phyloP scores from a whole-genome alignment of 2,888 invertebrate species.

The Calameuta idolon region DNA sequence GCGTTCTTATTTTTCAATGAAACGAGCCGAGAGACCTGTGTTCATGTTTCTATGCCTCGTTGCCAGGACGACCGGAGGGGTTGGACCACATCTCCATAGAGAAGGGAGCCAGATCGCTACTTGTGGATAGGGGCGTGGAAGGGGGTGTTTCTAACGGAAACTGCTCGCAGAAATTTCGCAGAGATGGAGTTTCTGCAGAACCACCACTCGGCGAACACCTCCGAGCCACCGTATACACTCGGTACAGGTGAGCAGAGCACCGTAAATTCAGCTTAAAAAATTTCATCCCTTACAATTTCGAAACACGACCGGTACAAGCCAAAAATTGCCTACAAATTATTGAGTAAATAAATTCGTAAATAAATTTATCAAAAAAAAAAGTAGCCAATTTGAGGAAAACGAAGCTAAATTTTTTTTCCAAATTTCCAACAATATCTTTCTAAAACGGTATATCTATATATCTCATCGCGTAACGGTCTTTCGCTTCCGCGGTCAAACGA shows the following conservation, averaged over 20 bases:
- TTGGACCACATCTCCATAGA: conserved; percentile 60
- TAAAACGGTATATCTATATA: background rate
- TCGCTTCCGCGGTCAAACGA: background rate
- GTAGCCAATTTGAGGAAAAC: background rate
- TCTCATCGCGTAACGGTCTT: background rate
- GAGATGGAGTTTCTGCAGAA: conserved; percentile 67
- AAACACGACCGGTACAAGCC: background rate
- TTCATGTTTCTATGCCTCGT: conserved; percentile 35
- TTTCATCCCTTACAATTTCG: background rate
- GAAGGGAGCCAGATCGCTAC: conserved; percentile 40
- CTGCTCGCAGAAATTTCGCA: conserved; percentile 58
- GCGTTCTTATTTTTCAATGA: conserved; percentile 14
- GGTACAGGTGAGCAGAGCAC: conserved; percentile 53
- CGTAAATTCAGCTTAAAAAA: background rate
- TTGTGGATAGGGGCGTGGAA: conserved; percentile 43
- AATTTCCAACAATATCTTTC: background rate
- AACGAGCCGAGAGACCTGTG: conserved; percentile 14
- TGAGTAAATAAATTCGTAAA: background rate
- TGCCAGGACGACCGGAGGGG: conserved; percentile 64
- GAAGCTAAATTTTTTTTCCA: background rate
- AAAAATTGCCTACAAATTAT: background rate
- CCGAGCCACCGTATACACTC: conserved; percentile 64
- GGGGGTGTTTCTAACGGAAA: conserved; percentile 61
- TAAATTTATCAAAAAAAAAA: background rate
- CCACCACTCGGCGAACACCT: conserved; percentile 65